Conservation (phyloP, 2,113 vertebrate species). For the Helogale parvula region DNA sequence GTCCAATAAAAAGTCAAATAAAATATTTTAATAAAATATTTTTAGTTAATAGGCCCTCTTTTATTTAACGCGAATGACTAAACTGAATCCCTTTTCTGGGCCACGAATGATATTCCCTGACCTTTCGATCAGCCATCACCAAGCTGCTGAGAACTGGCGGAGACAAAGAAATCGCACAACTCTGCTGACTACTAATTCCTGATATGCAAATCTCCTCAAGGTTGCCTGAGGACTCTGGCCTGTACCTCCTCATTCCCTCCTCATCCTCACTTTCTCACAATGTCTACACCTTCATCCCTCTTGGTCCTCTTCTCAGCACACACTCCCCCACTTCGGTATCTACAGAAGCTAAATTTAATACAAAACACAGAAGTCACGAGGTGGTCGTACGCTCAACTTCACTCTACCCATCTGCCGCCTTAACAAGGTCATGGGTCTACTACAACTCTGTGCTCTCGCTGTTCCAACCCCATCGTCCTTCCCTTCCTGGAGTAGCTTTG, state of each 20-base stretch:
- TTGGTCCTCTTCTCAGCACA: not conserved
- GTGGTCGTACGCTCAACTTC: not conserved
- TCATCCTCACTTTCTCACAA: not conserved
- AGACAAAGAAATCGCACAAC: not conserved
- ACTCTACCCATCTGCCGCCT: not conserved
- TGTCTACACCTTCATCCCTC: not conserved
- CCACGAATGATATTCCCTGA: slow-evolving; percentile 27
- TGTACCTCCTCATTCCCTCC: accelerated
- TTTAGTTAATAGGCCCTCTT: slow-evolving; percentile 38
- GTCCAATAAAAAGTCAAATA: slow-evolving; percentile 37
- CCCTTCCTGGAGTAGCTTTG: not conserved
- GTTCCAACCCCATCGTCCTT: too few relatives aligned
- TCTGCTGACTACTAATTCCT: not conserved
- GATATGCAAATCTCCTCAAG: not conserved
- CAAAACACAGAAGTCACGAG: not conserved
- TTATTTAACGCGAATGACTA: slow-evolving; percentile 20
- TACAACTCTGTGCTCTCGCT: not conserved
- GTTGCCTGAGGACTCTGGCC: not conserved
- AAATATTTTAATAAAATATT: slow-evolving; percentile 53
- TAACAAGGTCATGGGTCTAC: not conserved
- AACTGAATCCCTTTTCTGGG: not conserved
- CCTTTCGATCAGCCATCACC: not conserved
- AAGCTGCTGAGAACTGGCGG: not conserved
- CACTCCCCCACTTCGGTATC: not conserved
- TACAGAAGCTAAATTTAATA: not conserved